Percentiles rank a stretch among this genome's conserved stretches.
Conservation (phyloP, 2,797 vertebrate genomes). For the Acrossocheilus wenchowensis region DNA sequence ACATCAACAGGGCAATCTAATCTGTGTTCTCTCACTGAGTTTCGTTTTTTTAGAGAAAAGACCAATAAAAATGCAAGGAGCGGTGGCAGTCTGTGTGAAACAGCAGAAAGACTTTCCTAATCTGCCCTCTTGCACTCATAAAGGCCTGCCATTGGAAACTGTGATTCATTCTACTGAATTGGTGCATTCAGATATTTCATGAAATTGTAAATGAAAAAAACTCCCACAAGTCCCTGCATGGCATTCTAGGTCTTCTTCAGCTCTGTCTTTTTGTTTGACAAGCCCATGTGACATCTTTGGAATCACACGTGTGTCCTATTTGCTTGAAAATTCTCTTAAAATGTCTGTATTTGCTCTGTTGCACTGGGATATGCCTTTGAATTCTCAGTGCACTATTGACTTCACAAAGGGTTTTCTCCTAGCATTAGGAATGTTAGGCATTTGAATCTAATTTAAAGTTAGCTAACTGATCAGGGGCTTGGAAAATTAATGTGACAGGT, state of each 20-base stretch:
- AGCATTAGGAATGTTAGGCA: conserved; percentile 37
- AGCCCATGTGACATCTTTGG: neutral
- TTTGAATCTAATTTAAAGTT: conserved; percentile 52
- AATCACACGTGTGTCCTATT: neutral
- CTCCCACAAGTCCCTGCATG: neutral
- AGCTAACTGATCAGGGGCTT: conserved; percentile 38
- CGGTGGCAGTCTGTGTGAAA: neutral
- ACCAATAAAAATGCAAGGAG: neutral
- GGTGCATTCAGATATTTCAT: neutral
- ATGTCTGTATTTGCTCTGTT: neutral
- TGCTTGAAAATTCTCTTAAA: conserved; percentile 6
- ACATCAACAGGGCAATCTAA: conserved; percentile 8
- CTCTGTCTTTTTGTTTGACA: conserved; percentile 8
- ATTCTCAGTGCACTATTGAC: conserved; percentile 33
- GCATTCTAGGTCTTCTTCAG: neutral
- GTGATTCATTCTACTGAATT: neutral
- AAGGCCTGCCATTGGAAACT: neutral
- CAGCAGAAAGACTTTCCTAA: neutral
- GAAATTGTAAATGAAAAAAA: neutral
- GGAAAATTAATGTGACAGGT: conserved; percentile 36
- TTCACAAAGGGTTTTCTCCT: conserved; percentile 31
- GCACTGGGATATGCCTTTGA: neutral
- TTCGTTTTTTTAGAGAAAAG: conserved; percentile 15
- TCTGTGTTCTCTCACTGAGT: neutral
- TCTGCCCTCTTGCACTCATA: neutral